Base-by-base conservation (phyloP, 2,113 vertebrate genomes). In the Nothocercus nigrocapillus region DNA sequence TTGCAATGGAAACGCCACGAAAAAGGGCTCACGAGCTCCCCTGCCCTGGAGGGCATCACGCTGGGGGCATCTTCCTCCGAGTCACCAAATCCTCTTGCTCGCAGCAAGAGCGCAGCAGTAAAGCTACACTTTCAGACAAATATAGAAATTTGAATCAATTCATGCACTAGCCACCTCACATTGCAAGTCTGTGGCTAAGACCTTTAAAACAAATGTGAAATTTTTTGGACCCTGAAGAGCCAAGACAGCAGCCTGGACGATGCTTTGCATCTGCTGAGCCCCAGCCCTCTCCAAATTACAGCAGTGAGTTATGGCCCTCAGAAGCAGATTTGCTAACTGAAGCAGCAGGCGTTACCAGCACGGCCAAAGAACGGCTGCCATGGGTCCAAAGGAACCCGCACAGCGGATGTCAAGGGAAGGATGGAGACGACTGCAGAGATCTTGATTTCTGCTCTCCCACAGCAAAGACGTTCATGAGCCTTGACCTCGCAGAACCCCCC, bases 301-400 rank as follows among this genome's bases (percentile, higher is more conserved):
- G n/a, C 9, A 18, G 38, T 49, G 58, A 97, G 40, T 93, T 92
- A 93, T 17, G 17, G 94, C 82, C 51, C 67, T 78, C 82, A 85
- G 76, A 95, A 79, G 40, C 6, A 6, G 22, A 67, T 58, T 15
- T 75, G 79, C 92, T 94, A 77, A 93, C 84, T 80, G 89, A 87
- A 93, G 63, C 7, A 24, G 7, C 1, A 51, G 42, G 36, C 6
- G 7, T 28, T 63, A 70, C 49, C 38, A 72, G 51, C 4, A 8
- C n/a, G 25, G 59, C 24, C 74, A 81, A 82, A 47, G 44, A 45
- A 30, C 2, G 3, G 49, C 42, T 66, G 64, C 5, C 4, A 22
- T 68, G 75, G 88, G 53, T 90, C 53, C 13, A 88, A 40, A 69
- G 56, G 83, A n/a, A 32, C 1, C 47, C 0, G 0, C 12, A 7